Evolutionary conservation across 2,113 vertebrate genomes (phyloP).

Genomic region (Hippocampus zosterae): DNA sequence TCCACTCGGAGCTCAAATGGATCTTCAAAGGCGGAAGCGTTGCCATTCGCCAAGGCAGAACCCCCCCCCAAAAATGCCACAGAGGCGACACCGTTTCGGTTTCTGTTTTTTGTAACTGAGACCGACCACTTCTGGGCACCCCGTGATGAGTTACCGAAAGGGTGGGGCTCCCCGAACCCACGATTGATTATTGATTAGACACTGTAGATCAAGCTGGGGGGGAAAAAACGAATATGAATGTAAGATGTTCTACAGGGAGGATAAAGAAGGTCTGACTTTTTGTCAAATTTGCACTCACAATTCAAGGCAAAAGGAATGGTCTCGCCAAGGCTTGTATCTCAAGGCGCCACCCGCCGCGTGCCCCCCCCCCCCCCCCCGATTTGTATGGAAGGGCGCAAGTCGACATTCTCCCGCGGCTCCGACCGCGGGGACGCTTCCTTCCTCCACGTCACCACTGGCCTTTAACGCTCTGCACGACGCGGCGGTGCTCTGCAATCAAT

Average conservation of each 20-base stretch:
- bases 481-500: constrained; percentile 11
- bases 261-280: too few relatives aligned
- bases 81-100: neutral
- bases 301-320: too few relatives aligned
- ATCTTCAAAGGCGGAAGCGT: constrained; percentile 6
- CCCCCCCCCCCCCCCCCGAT: neutral
- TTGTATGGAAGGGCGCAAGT: constrained; percentile 32
- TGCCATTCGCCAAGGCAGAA: neutral
- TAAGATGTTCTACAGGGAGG: too few relatives aligned
- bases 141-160: too few relatives aligned
- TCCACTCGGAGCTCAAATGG: neutral
- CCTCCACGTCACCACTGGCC: constrained; percentile 57
- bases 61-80: neutral
- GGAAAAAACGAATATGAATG: too few relatives aligned
- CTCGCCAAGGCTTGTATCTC: too few relatives aligned
- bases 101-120: neutral
- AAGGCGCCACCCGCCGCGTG: too few relatives aligned
- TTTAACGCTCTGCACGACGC: constrained; percentile 46
- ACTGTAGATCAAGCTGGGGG: too few relatives aligned
- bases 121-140: too few relatives aligned
- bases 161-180: too few relatives aligned
- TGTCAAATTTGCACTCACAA: too few relatives aligned
- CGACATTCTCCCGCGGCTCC: constrained; percentile 20
- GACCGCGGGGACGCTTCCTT: constrained; percentile 57
- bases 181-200: too few relatives aligned